These are phyloP conservation scores for Lamellibrachia columna DNA, from an alignment of 2,888 invertebrate species.

Conservation along the genomic window DNA sequence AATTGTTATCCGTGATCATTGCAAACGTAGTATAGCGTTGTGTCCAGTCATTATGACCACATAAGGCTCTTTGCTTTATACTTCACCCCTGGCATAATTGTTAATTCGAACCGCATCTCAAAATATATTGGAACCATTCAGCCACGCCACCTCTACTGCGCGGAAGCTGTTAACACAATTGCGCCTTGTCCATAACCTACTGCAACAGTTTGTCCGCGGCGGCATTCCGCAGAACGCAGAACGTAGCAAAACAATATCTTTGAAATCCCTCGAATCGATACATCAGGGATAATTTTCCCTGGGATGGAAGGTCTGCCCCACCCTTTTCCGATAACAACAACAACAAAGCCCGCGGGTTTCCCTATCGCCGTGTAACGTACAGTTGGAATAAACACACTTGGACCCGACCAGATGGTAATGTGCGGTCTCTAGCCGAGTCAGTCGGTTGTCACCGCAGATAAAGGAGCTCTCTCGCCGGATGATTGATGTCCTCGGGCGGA, in stretches of 20 bases:
- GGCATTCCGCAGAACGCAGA: not conserved
- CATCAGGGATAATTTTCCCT: not conserved
- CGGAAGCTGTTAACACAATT: not conserved
- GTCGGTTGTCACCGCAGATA: not conserved
- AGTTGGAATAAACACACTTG: not conserved
- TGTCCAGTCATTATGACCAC: too few relatives aligned
- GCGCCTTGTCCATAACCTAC: not conserved
- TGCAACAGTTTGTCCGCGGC: not conserved
- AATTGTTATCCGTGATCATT: too few relatives aligned
- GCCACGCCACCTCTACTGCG: not conserved
- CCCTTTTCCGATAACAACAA: not conserved
- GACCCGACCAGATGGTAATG: not conserved
- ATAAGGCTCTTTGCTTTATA: too few relatives aligned
- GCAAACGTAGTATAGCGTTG: too few relatives aligned
- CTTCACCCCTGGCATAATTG: too few relatives aligned
- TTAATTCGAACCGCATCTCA: too few relatives aligned
- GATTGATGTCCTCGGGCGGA: not conserved
- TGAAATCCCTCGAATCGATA: not conserved
- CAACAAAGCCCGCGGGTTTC: not conserved
- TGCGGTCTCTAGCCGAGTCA: not conserved
- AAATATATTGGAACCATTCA: not conserved
- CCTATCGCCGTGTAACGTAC: not conserved
- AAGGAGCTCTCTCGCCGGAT: not conserved
- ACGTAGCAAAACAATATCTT: not conserved
- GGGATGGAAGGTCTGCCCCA: not conserved